Evolutionary conservation across 2,888 invertebrate species (phyloP).

Genomic region (Argyresthia goedartella): DNA sequence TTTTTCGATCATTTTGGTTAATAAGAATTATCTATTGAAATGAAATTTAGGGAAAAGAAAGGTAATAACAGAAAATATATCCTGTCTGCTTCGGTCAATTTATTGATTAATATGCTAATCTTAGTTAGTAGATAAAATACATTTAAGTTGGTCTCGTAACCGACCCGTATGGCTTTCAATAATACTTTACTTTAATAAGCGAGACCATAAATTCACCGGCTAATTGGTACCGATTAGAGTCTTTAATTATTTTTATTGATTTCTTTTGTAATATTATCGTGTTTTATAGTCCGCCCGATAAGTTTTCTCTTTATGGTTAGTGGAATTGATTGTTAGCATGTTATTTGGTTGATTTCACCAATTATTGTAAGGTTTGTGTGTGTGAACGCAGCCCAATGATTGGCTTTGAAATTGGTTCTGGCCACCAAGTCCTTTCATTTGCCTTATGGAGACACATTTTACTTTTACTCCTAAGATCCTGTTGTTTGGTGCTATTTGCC

Average conservation of each 20-base stretch:
- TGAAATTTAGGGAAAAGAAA: too few species aligned
- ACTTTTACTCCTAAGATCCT: too few species aligned
- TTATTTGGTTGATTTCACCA: constrained; percentile 49
- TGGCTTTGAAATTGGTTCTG: too few species aligned
- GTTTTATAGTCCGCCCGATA: constrained; percentile 48
- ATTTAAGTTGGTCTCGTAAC: not conserved
- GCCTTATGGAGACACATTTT: too few species aligned
- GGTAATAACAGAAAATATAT: too few species aligned
- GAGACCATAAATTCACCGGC: constrained; percentile 52
- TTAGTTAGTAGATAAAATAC: too few species aligned
- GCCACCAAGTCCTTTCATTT: too few species aligned
- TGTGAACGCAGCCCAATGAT: too few species aligned
- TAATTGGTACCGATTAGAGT: constrained; percentile 64
- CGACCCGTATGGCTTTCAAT: constrained; percentile 10
- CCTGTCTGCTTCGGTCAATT: not conserved
- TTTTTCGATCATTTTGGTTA: too few species aligned
- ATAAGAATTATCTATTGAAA: too few species aligned
- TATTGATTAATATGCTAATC: not conserved
- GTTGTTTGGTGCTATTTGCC: too few species aligned
- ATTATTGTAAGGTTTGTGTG: constrained; percentile 25
- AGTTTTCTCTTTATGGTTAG: constrained; percentile 54
- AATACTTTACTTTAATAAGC: constrained; percentile 28
- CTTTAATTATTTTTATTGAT: constrained; percentile 63
- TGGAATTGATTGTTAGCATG: constrained; percentile 61
- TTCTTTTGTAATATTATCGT: constrained; percentile 67